Base-by-base conservation (phyloP, 2,888 invertebrate species). In the Aproaerema taeniolella region DNA sequence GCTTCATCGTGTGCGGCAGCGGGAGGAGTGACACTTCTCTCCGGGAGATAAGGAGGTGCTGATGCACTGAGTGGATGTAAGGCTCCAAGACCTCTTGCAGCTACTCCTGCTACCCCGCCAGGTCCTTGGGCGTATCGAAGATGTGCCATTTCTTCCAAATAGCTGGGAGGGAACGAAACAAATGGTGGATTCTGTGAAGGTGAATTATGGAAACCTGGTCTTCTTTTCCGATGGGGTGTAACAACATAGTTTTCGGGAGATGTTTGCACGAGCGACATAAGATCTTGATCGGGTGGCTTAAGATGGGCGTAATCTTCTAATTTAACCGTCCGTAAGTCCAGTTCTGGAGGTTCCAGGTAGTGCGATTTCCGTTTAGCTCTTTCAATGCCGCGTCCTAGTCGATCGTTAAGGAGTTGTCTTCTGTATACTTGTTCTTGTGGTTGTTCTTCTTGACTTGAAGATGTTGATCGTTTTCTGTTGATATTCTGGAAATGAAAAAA, bases 161-260 rank as follows among this genome's bases (percentile, higher is more conserved):
- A 91, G 52, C 92, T 92, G 39, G 92, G 92, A 52, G 91, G 91
- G 67, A 93, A 94, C 43, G 95, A 93, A 50, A 95, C 94, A 64
- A 95, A 95, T 26, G 95, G 94, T 46, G 94, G 93, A 77, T 95
- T 95, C 67, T 95, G 95, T 47, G 94, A 93, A 12, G 95, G 95
- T 24, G 95, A 93, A 64, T 95, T 95, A 69, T 95, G 94, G 61
- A 95, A 95, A 36, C 95, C 95, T 1, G 95, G 95, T 67, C 95
- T 88, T 68, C 95, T 88, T 80, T 95, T 95, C 55, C 95, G 87
- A 80, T 95, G 95, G 8, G 95, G 95, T 20, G 95, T 95, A 13
- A 95, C 95, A 29, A 95, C 94, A 63, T 95, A 95, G 59, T 93
- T 93, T 70, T 94, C 94, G 0, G 94, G 93, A 41, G 93, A 92